Base-by-base conservation (phyloP, 92 coral and sea anemone species). In the Zoanthus gigantus region DNA sequence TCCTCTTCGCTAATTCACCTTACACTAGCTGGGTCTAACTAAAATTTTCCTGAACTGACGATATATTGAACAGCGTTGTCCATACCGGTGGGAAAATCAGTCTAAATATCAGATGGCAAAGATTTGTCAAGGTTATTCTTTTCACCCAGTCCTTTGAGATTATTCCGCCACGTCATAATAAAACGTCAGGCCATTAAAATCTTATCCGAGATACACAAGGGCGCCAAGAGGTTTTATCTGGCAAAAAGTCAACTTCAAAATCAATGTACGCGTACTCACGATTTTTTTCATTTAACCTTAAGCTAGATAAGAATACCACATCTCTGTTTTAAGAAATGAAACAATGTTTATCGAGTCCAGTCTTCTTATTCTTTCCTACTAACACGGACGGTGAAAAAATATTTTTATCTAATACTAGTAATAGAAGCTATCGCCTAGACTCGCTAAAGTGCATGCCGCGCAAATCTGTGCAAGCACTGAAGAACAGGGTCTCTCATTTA, bases 121-220 rank as follows among this genome's bases (percentile, higher is more conserved):
- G 46, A 7, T 69, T 63, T 23, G 69, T 9, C n/a, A 44, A 16
- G 31, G 74, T 34, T 9, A 34, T 23, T 0, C 31, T 69, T 7
- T 50, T 50, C 56, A 50, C 56, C 42, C 42, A 37, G 42, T 37
- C 42, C 42, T 37, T 37, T 37, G 4, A 37, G 42, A 11, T 50
- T 50, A 50, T 7, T 7, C 56, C 74, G 74, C 74, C 74, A 69
- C 74, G 74, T 69, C 74, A 69, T 34, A 31, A 34, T 15, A 30
- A 30, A 29, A 29, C 31, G 31, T 14, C 10, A 69, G 31, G 31
- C 46, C 31, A 32, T 13, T 37, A 37, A 37, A 37, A 37, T 37
- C 42, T 37, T 37, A 37, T 37, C 42, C 4, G 42, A 4, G 42
- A 37, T 37, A 13, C 7, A 34, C 30, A 31, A 6, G 3, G 69